Evolutionary conservation across 1,140 invertebrate species (phyloP).

Genomic region (Drosophila lowei): DNA sequence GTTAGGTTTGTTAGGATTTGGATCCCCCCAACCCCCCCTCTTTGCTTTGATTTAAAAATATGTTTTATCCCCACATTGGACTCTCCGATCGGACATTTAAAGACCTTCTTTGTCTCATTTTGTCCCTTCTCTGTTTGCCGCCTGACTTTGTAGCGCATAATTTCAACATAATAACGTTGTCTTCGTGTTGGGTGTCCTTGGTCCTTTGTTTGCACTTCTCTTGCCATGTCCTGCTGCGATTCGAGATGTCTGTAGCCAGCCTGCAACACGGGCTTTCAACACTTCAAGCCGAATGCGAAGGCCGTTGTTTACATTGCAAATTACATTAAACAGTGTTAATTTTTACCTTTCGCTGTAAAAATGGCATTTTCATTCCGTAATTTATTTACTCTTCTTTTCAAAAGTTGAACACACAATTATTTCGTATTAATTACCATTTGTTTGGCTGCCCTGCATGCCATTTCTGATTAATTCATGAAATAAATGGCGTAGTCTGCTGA

Average conservation of each 20-base stretch:
- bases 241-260: slow-evolving; percentile 2
- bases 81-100: slow-evolving; percentile 22
- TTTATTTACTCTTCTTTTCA: slow-evolving; percentile 16
- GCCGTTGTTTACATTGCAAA: slow-evolving; percentile 1
- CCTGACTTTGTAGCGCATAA: slow-evolving; percentile 59
- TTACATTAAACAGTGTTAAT: slow-evolving; percentile 20
- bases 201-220: slow-evolving; percentile 10
- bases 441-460: slow-evolving; percentile 23
- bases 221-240: slow-evolving; percentile 8
- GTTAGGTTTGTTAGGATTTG: slow-evolving; percentile 23
- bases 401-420: slow-evolving; percentile 50
- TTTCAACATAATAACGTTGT: slow-evolving; percentile 62
- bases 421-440: slow-evolving; percentile 56
- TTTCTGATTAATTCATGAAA: slow-evolving; percentile 60
- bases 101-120: slow-evolving; percentile 30
- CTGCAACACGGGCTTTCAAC: too few relatives aligned
- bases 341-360: slow-evolving; percentile 11
- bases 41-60: slow-evolving; percentile 79
- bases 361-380: slow-evolving; percentile 13
- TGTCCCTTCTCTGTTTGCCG: slow-evolving; percentile 36
- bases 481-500: slow-evolving; percentile 17
- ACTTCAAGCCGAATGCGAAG: neutral
- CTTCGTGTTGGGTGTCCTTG: slow-evolving; percentile 18
- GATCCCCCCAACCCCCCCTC: slow-evolving; percentile 41
- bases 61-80: slow-evolving; percentile 58